Conservation (phyloP, 2,888 invertebrate species). For the Sesia bembeciformis region DNA sequence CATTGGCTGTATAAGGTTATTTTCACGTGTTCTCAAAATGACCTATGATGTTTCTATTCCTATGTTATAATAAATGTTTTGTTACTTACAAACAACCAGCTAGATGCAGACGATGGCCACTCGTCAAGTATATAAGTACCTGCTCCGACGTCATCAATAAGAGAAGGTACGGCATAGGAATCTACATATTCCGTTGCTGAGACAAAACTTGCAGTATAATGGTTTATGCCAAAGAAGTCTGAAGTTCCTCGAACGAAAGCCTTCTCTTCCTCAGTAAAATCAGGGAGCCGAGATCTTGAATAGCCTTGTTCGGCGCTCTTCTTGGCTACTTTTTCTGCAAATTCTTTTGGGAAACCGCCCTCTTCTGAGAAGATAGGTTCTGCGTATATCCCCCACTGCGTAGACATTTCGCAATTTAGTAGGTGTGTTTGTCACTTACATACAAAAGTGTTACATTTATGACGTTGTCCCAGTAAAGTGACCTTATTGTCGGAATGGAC, state of each 20-base stretch:
- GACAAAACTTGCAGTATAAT: conserved; percentile 1
- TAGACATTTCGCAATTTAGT: no score
- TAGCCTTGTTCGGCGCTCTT: conserved; percentile 64
- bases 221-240: conserved; percentile 6
- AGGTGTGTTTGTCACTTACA: no score
- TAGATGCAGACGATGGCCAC: conserved; percentile 1
- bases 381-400: conserved; percentile 37
- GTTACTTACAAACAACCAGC: not conserved
- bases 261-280: conserved; percentile 50
- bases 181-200: conserved; percentile 1
- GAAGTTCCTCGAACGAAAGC: conserved; percentile 33
- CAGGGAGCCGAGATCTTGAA: conserved; percentile 54
- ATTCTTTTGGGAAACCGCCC: conserved; percentile 65
- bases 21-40: no score
- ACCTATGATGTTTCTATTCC: no score
- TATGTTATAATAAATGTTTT: no score
- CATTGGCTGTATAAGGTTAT: no score
- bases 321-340: conserved; percentile 45
- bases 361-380: conserved; percentile 51
- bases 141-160: conserved; percentile 2
- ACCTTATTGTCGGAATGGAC: no score
- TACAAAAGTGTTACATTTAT: not conserved
- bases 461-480: no score
- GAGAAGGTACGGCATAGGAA: not conserved
- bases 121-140: conserved; percentile 1